These are phyloP conservation scores for Lacanobia wlatinum DNA, from an alignment of 2,888 invertebrate species.

Conservation along the genomic window DNA sequence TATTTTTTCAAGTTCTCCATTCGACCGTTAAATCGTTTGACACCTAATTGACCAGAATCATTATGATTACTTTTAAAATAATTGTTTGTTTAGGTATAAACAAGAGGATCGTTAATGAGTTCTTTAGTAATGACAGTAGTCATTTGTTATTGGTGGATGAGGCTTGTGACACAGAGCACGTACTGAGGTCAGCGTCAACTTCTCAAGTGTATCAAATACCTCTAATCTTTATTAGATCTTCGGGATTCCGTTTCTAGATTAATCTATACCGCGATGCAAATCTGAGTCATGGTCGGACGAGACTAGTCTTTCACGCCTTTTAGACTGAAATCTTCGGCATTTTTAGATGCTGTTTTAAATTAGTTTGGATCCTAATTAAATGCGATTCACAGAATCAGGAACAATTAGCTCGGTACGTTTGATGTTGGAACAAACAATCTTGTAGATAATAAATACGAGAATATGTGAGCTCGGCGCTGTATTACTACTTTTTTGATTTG, in stretches of 20 bases:
- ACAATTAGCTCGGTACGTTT: conserved; percentile 37
- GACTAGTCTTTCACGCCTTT: conserved; percentile 35
- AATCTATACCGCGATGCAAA: conserved; percentile 38
- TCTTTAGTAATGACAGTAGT: conserved; percentile 52
- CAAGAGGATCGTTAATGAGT: conserved; percentile 50
- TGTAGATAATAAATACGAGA: conserved; percentile 2
- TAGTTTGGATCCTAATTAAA: conserved; percentile 48
- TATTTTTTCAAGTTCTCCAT: conserved; percentile 39
- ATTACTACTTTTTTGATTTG: not conserved
- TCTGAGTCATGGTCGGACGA: conserved; percentile 22
- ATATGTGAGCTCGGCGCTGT: not conserved
- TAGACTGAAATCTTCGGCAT: conserved; percentile 12
- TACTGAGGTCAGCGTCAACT: conserved; percentile 5
- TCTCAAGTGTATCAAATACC: conserved; percentile 1
- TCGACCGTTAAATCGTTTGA: conserved; percentile 48
- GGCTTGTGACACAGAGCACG: conserved; percentile 31
- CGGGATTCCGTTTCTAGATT: conserved; percentile 25
- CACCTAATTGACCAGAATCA: conserved; percentile 50
- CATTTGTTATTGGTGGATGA: conserved; percentile 48
- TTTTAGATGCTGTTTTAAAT: conserved; percentile 27
- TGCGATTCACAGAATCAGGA: conserved; percentile 36
- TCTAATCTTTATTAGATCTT: conserved; percentile 21
- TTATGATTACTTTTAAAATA: conserved; percentile 47
- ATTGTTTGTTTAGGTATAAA: conserved; percentile 60
- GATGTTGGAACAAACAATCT: conserved; percentile 20